phyloP scores from a whole-genome alignment of 2,888 invertebrate species.

The Heliconius erato region DNA sequence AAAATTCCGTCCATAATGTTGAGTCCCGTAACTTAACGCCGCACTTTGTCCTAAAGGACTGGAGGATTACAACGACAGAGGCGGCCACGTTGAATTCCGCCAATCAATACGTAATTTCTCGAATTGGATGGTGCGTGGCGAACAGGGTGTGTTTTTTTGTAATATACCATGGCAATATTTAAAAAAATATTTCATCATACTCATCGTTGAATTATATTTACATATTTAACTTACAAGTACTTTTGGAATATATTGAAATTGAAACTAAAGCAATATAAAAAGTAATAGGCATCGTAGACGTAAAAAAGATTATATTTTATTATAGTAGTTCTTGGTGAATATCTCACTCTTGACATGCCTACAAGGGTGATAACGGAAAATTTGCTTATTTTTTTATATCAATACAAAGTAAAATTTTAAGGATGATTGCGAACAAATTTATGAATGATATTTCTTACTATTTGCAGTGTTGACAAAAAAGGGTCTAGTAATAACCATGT shows the following conservation, averaged over 20 bases:
- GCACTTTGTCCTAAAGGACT: neutral
- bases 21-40: neutral
- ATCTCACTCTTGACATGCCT: conserved; percentile 15
- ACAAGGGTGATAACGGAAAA: neutral
- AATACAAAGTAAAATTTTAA: neutral
- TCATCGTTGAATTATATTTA: neutral
- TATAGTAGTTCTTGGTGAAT: neutral
- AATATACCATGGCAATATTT: neutral
- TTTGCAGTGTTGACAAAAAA: neutral
- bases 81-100: too few species aligned
- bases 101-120: too few species aligned
- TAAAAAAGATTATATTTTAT: neutral
- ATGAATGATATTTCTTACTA: neutral
- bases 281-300: neutral
- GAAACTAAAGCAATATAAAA: conserved; percentile 2
- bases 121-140: too few species aligned
- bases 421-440: neutral
- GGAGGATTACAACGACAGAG: neutral
- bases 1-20: too few species aligned
- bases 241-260: conserved; percentile 14
- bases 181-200: neutral
- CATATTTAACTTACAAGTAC: neutral
- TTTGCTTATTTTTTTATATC: neutral
- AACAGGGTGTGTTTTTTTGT: too few species aligned
- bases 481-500: too few species aligned